Evolutionary conservation across 2,888 invertebrate species (phyloP), one percentile per base, ranked within the genome.

Genomic region (Andrena flavipes): DNA sequence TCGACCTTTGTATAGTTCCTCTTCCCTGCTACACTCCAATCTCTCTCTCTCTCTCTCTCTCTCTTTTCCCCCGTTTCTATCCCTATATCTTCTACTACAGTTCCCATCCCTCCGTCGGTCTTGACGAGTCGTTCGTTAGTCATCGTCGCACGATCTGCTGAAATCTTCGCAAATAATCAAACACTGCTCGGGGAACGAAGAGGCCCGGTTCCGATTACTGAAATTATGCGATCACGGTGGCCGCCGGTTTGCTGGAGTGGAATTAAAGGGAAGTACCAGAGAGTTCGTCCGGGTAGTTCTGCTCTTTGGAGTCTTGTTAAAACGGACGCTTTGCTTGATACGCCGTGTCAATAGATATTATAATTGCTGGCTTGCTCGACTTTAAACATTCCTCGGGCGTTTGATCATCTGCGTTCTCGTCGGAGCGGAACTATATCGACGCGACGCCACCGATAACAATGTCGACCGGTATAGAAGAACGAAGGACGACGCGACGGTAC

Each of bases 91-190:
- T 42, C 42, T 42, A 42, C 42, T 42, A 42, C 42, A 59, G 26
- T 23, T 29, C 54, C 72, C 48, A 23, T 48, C 64, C 26, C 65
- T n/a, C 42, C 8, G 20, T 26, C 35, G 8, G 16, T 10, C 51
- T 16, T 16, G n/a, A 16, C 23, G 49, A n/a, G 51, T 75, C 71
- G 30, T 69, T 76, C 70, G 70, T 83, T 82, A 80, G 65, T 56
- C 42, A 26, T 54, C 56, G 73, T 67, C 49, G n/a, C 51, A 33
- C 69, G 68, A 33, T 51, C 33, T 20, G 29, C 10, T n/a, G 70
- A 42, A 78, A 74, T 75, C 68, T 84, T 75, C 69, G 68, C 75
- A 62, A 78, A 82, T 72, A 69, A 75, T 75, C 64, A 48, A 75
- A 75, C 65, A 81, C 29, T 30, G 35, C 26, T 73, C 13, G 54